These are phyloP conservation scores for Elegia similella DNA, from an alignment of 2,888 invertebrate genomes.

Conservation along the genomic window DNA sequence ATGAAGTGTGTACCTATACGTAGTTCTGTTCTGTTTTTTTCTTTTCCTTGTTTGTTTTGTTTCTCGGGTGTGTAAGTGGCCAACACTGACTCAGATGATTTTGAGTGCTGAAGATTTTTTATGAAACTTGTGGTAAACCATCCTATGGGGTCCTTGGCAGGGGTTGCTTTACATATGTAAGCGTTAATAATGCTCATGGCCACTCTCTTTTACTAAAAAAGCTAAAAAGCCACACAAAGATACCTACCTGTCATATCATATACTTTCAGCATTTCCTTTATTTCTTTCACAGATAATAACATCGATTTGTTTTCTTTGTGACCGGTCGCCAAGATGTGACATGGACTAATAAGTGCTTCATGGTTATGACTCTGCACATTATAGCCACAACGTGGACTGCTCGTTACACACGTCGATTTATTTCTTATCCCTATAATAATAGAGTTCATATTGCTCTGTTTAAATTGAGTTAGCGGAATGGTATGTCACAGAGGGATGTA, in stretches of 20 bases:
- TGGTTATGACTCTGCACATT: slow-evolving; percentile 56
- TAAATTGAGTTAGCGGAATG: slow-evolving; percentile 26
- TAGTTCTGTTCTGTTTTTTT: too few relatives aligned
- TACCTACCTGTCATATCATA: not conserved
- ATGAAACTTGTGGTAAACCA: too few relatives aligned
- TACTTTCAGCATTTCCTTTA: not conserved
- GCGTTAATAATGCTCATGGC: too few relatives aligned
- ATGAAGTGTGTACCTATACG: too few relatives aligned
- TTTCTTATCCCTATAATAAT: slow-evolving; percentile 22
- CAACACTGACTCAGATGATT: too few relatives aligned
- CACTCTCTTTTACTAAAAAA: too few relatives aligned
- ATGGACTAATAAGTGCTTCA: slow-evolving; percentile 46
- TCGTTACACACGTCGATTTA: slow-evolving; percentile 7
- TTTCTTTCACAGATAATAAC: slow-evolving; percentile 11
- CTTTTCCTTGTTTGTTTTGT: too few relatives aligned
- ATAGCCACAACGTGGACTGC: slow-evolving; percentile 44
- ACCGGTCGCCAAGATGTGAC: slow-evolving; percentile 36
- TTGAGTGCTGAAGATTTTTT: too few relatives aligned
- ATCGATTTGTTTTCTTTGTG: slow-evolving; percentile 33
- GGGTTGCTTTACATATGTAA: too few relatives aligned
- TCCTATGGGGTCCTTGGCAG: too few relatives aligned
- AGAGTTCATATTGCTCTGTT: slow-evolving; percentile 30
- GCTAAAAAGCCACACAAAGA: not conserved
- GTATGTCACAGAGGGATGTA: slow-evolving; percentile 41
- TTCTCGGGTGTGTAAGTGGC: too few relatives aligned